phyloP scores from a whole-genome alignment of 64 coral and sea anemone species.

The Dendronephthya gigantea region DNA sequence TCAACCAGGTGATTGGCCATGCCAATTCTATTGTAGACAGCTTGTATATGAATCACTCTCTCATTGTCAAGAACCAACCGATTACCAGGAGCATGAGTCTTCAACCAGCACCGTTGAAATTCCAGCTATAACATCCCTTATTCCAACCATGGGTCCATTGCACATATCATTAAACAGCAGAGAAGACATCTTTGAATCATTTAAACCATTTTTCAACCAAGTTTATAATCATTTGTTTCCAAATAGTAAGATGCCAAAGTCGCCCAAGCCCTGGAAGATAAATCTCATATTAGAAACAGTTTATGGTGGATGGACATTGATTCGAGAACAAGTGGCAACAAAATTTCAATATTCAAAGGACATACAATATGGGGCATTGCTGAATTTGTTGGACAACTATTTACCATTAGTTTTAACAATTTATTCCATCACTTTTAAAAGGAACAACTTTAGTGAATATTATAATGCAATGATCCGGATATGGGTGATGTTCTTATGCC shows the following conservation, averaged over 20 bases:
- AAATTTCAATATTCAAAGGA: neutral
- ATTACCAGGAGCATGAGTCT: no score
- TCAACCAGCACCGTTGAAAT: no score
- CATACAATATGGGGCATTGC: slow-evolving; percentile 4
- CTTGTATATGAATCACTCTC: no score
- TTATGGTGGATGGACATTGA: neutral
- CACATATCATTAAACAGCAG: neutral
- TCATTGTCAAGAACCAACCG: no score
- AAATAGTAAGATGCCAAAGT: neutral
- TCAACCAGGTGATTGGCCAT: no score
- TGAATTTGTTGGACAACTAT: slow-evolving; percentile 44
- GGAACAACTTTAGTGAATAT: slow-evolving; percentile 29
- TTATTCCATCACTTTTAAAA: slow-evolving; percentile 33
- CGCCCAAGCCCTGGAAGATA: neutral
- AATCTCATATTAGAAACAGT: neutral
- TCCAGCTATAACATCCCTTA: neutral
- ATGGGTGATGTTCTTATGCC: slow-evolving; percentile 34
- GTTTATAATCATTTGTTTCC: neutral
- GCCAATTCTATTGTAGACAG: no score
- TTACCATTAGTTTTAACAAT: slow-evolving; percentile 31
- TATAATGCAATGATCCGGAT: slow-evolving; percentile 37
- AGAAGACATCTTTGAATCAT: neutral
- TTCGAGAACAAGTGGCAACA: neutral
- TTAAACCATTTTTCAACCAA: neutral
- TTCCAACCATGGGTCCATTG: neutral